phyloP scores from a whole-genome alignment of 2,888 invertebrate species.

The Phortica okadai region DNA sequence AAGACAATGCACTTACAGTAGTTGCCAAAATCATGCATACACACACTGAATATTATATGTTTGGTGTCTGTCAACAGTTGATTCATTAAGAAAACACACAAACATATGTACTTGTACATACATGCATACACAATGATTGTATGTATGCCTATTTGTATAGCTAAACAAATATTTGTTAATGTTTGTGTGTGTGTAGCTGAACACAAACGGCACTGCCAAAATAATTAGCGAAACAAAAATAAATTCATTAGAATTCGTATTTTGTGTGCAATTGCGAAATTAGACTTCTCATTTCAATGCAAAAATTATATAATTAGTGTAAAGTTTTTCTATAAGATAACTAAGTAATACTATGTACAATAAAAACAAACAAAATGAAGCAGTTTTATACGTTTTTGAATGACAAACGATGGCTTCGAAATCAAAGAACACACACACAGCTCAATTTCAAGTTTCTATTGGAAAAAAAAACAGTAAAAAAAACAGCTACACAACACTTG shows the following conservation, averaged over 20 bases:
- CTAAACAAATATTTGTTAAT: background rate
- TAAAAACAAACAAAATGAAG: background rate
- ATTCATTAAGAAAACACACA: background rate
- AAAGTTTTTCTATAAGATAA: background rate
- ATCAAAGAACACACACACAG: background rate
- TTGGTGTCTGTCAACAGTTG: background rate
- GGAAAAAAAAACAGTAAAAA: too few species aligned
- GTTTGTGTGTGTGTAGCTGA: background rate
- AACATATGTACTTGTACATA: background rate
- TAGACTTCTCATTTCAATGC: background rate
- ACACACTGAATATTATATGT: background rate
- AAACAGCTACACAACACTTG: too few species aligned
- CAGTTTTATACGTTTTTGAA: background rate
- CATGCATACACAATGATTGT: background rate
- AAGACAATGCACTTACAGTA: background rate
- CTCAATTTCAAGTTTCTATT: background rate
- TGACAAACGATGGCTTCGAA: background rate
- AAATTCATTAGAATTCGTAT: background rate
- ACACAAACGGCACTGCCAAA: conserved; percentile 1
- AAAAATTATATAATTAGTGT: background rate
- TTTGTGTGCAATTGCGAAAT: background rate
- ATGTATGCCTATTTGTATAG: background rate
- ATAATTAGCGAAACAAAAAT: background rate
- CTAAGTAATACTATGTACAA: background rate
- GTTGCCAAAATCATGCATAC: background rate